These are phyloP conservation scores for Hormaphis cornu DNA, from an alignment of 1,140 invertebrate genomes.

Conservation along the genomic window DNA sequence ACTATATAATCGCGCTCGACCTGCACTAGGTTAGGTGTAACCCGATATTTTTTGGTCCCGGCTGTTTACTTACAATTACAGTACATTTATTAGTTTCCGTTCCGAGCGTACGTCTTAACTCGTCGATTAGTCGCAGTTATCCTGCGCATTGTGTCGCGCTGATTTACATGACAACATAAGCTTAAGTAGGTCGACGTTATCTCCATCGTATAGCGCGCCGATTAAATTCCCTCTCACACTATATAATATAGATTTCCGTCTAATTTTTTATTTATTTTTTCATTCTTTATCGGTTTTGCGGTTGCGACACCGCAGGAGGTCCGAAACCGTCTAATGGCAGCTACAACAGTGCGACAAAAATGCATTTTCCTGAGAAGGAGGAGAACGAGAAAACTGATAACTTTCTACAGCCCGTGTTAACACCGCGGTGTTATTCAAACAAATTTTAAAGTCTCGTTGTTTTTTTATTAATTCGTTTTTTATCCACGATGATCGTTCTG, in stretches of 20 bases:
- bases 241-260: not conserved
- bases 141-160: not conserved
- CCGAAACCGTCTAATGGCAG: not conserved
- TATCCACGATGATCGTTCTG: too few relatives aligned
- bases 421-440: too few relatives aligned
- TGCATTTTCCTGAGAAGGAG: too few relatives aligned
- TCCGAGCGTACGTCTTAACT: too few relatives aligned
- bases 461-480: too few relatives aligned
- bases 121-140: not conserved
- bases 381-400: not conserved
- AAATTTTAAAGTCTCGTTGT: too few relatives aligned
- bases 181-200: conserved; percentile 19
- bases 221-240: conserved; percentile 5
- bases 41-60: too few relatives aligned
- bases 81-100: too few relatives aligned
- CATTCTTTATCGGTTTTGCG: conserved; percentile 17
- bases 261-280: too few relatives aligned
- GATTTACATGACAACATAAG: conserved; percentile 4
- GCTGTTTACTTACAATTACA: too few relatives aligned
- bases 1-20: too few relatives aligned
- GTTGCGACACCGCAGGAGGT: not conserved
- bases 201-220: not conserved
- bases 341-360: not conserved
- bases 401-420: conserved; percentile 15
- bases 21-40: too few relatives aligned